Base-by-base conservation (phyloP, 2,888 invertebrate species). In the Lithophane socia region DNA sequence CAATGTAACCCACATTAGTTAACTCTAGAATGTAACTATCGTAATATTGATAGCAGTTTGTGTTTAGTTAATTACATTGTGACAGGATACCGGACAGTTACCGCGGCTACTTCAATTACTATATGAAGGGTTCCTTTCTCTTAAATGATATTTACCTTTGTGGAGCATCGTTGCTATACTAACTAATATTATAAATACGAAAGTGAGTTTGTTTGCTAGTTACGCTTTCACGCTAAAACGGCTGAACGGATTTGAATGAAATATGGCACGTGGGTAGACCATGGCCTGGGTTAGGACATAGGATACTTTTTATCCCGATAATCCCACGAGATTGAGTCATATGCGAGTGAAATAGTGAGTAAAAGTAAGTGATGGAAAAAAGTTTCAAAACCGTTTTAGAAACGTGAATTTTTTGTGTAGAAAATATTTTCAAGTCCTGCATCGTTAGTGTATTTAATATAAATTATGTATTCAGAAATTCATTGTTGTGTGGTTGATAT, bases 61-160 rank as follows among this genome's bases (percentile, higher is more conserved):
- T 60, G 54, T 78, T 66, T 4, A 13, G 52, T 72, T 72, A 78
- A 71, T 78, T 78, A 72, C 60, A 78, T 42, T 79, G 65, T 79
- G 37, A 47, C 58, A 54, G 49, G 18, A 18, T 70, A 78, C 44
- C 29, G 29, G 29, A 18, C 29, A 60, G 65, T 56, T 66, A n/a
- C 24, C 3, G n/a, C 3, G 12, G 16, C 3, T 29, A 54, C 5
- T 65, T 65, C 29, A n/a, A 8, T 69, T 56, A 56, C 42, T 56
- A 7, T 64, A 24, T 47, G n/a, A 66, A 66, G 7, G 16, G 13
- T 42, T 70, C 18, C 47, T 56, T 70, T 56, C 77, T 63, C 54
- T 49, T 42, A 24, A 3, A 65, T 73, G 0, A 54, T 37, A 54
- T 47, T 61, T n/a, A 52, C 24, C 13, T 61, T 71, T 21, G 21